Evolutionary conservation across 1,140 invertebrate genomes (phyloP).

Genomic region (Lerema accius): DNA sequence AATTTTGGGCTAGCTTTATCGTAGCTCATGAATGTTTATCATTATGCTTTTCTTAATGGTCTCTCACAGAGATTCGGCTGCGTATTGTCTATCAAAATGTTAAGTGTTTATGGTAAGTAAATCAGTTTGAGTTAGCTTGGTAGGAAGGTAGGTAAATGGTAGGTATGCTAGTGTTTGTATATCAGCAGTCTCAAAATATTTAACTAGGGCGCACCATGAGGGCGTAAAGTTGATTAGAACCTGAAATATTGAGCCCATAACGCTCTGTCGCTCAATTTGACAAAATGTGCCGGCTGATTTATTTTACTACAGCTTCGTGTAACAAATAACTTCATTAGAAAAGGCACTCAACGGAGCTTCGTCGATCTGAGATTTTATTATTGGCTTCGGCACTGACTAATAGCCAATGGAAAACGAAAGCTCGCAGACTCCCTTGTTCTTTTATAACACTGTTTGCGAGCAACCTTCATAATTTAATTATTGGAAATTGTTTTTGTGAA

Average conservation of each 20-base stretch:
- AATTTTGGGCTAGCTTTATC: too few relatives aligned
- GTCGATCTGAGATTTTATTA: slow-evolving; percentile 30
- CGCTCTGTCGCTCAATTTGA: neutral
- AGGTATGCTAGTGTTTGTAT: too few relatives aligned
- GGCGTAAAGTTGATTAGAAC: too few relatives aligned
- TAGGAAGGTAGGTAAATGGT: too few relatives aligned
- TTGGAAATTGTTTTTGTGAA: neutral
- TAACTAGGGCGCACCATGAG: too few relatives aligned
- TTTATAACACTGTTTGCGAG: slow-evolving; percentile 6
- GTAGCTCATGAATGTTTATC: too few relatives aligned
- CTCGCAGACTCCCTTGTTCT: slow-evolving; percentile 7
- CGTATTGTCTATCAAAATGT: too few relatives aligned
- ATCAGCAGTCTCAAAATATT: too few relatives aligned
- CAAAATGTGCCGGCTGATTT: neutral
- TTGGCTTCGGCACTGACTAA: slow-evolving; percentile 8
- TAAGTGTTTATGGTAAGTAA: too few relatives aligned
- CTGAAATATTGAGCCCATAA: neutral
- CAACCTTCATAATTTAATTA: neutral
- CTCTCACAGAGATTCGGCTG: too few relatives aligned
- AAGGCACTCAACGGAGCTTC: slow-evolving; percentile 18
- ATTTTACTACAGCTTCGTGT: neutral
- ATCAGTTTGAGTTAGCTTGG: too few relatives aligned
- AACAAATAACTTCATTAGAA: slow-evolving; percentile 33
- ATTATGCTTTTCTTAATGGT: too few relatives aligned
- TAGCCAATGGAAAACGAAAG: neutral